Evolutionary conservation across 2,113 vertebrate species (phyloP).

Genomic region (Anarhynchus alexandrinus): DNA sequence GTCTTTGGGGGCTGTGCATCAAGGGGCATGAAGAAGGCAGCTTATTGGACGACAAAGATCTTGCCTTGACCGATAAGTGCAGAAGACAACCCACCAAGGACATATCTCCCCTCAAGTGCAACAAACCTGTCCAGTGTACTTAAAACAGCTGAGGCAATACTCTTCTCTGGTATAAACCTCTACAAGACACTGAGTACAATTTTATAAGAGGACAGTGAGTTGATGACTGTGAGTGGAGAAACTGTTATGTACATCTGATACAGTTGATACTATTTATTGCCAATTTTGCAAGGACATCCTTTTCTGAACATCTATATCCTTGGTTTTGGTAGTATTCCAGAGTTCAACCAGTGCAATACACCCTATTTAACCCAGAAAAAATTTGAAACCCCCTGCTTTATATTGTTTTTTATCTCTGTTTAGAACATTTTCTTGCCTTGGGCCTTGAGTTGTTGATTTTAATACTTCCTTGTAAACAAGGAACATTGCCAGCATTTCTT

Average conservation of each 20-base stretch:
- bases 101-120: not conserved
- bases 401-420: not conserved
- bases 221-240: not conserved
- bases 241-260: not conserved
- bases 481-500: not conserved
- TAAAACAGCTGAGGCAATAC: not conserved
- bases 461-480: not conserved
- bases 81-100: not conserved
- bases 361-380: not conserved
- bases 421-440: not conserved
- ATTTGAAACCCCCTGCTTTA: not conserved
- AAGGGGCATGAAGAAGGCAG: not conserved
- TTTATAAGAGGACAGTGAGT: not conserved
- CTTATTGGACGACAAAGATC: not conserved
- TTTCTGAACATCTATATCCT: not conserved
- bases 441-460: not conserved
- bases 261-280: not conserved
- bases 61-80: not conserved
- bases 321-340: not conserved
- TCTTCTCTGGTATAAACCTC: not conserved
- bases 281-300: not conserved
- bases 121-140: not conserved
- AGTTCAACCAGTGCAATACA: not conserved
- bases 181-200: not conserved
- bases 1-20: not conserved